Evolutionary conservation across 1,140 invertebrate genomes (phyloP).

Genomic region (Drosophila obscura): DNA sequence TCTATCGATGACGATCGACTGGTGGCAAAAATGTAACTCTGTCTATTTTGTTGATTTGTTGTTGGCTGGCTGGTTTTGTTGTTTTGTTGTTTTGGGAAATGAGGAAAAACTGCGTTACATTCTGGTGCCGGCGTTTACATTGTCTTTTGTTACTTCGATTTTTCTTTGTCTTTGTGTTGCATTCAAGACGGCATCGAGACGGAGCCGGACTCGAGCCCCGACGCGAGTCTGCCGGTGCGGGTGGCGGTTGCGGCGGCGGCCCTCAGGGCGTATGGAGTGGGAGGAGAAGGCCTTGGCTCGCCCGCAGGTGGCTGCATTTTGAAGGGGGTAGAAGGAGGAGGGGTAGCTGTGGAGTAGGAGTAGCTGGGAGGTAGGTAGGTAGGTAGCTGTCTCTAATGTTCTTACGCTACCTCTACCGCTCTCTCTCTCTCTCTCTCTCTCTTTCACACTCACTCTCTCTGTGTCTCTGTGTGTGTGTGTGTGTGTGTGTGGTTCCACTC

Average conservation of each 20-base stretch:
- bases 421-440: not conserved
- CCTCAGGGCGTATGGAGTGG: slow-evolving; percentile 14
- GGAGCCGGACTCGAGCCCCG: slow-evolving; percentile 14
- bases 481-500: too few relatives aligned
- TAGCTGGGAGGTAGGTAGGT: slow-evolving; percentile 4
- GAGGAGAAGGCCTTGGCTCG: not conserved
- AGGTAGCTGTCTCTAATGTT: slow-evolving; percentile 20
- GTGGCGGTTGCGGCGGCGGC: slow-evolving; percentile 24
- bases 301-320: slow-evolving; percentile 23
- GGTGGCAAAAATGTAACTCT: slow-evolving; percentile 76
- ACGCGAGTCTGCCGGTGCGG: slow-evolving; percentile 15
- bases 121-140: slow-evolving; percentile 75
- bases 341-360: not conserved
- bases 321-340: not conserved
- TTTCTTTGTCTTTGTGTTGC: slow-evolving; percentile 16
- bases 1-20: slow-evolving; percentile 14
- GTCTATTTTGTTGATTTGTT: slow-evolving; percentile 79
- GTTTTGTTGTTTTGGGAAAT: slow-evolving; percentile 65
- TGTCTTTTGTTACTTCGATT: slow-evolving; percentile 43
- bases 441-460: not conserved
- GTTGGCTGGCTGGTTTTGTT: slow-evolving; percentile 79
- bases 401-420: slow-evolving; percentile 15
- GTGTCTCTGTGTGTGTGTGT: too few relatives aligned
- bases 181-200: slow-evolving; percentile 73
- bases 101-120: slow-evolving; percentile 75